These are phyloP conservation scores for Solea solea DNA, from an alignment of 2,113 vertebrate genomes.

Conservation along the genomic window DNA sequence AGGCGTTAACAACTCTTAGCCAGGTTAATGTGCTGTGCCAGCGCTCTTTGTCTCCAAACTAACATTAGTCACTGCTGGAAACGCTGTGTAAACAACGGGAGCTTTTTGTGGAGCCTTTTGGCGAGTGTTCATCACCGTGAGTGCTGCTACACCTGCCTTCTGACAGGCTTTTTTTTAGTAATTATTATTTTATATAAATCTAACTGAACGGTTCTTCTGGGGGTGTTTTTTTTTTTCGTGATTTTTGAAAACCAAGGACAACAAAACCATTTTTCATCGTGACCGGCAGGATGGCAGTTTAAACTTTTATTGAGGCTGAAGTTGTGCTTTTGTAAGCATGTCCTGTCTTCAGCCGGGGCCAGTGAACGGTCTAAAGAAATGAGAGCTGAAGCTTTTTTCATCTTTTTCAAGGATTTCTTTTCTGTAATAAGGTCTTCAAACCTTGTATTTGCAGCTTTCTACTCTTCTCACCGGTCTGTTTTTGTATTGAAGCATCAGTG, in stretches of 20 bases:
- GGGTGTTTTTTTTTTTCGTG: neutral
- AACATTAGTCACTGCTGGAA: constrained; percentile 37
- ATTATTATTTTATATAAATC: constrained; percentile 7
- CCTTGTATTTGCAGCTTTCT: too few species aligned
- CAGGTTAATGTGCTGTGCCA: constrained; percentile 10
- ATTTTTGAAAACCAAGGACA: constrained; percentile 42
- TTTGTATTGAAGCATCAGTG: too few species aligned
- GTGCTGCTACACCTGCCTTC: neutral
- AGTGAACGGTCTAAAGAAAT: constrained; percentile 10
- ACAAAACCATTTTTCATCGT: constrained; percentile 40
- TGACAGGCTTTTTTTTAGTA: neutral
- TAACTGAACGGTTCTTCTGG: constrained; percentile 17
- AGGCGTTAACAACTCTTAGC: constrained; percentile 11
- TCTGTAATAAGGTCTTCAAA: too few species aligned
- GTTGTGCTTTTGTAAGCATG: constrained; percentile 44
- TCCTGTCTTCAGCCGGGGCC: constrained; percentile 32
- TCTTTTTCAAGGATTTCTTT: too few species aligned
- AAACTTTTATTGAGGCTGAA: constrained; percentile 38
- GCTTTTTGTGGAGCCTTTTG: constrained; percentile 14
- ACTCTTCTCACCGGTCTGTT: too few species aligned
- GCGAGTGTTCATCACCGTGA: neutral
- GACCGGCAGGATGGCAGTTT: constrained; percentile 16
- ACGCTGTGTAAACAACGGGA: constrained; percentile 19
- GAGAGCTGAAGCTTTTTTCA: neutral
- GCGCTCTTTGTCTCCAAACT: neutral